phyloP scores from a whole-genome alignment of 2,797 vertebrate species.

The Sebastes itinus region DNA sequence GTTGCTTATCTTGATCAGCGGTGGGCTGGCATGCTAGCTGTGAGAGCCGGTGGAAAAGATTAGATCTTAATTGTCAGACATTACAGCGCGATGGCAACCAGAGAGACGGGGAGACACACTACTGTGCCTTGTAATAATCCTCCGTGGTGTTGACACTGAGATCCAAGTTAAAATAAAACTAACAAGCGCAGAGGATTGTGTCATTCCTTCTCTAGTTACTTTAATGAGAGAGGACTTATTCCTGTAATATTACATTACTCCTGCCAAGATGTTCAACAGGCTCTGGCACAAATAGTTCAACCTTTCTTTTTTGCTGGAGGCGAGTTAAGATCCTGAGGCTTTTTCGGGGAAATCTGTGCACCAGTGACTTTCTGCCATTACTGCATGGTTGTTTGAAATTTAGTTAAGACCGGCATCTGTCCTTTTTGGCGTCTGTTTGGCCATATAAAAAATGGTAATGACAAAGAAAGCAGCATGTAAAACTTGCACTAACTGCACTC shows the following conservation, averaged over 20 bases:
- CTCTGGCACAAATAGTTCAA: slow-evolving; percentile 2
- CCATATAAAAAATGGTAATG: not conserved
- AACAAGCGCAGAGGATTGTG: slow-evolving; percentile 25
- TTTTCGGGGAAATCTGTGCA: not conserved
- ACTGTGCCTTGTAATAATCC: slow-evolving; percentile 54
- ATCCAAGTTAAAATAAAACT: slow-evolving; percentile 44
- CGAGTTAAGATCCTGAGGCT: not conserved
- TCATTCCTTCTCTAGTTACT: slow-evolving; percentile 43
- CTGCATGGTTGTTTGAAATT: not conserved
- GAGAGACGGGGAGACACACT: slow-evolving; percentile 38
- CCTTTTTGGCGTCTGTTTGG: not conserved
- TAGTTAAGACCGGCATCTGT: not conserved
- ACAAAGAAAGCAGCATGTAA: not conserved
- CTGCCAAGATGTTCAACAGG: slow-evolving; percentile 21
- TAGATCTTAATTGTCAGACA: slow-evolving; percentile 74
- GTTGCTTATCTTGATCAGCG: slow-evolving; percentile 66
- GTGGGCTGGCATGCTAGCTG: slow-evolving; percentile 47
- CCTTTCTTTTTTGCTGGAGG: not conserved
- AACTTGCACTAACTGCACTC: not conserved
- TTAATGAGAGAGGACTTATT: slow-evolving; percentile 51
- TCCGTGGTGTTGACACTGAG: slow-evolving; percentile 37
- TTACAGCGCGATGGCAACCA: slow-evolving; percentile 55
- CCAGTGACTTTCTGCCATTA: not conserved
- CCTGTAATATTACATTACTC: slow-evolving; percentile 28
- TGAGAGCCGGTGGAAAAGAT: slow-evolving; percentile 62